phyloP scores from a whole-genome alignment of 2,888 invertebrate genomes.

The Cetonia aurata region DNA sequence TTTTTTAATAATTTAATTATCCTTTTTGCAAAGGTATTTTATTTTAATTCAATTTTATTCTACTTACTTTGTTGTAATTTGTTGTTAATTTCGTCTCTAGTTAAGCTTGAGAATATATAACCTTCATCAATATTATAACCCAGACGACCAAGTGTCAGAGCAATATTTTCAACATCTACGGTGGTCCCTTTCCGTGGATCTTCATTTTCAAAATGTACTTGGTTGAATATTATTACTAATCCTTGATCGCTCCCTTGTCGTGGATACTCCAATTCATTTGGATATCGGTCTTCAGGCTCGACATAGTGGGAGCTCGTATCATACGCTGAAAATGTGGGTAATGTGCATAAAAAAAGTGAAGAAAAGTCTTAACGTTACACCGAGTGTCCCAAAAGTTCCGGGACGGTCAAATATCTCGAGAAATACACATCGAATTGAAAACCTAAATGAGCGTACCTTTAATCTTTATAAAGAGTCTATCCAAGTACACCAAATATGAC shows the following conservation, averaged over 20 bases:
- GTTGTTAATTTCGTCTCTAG: constrained; percentile 51
- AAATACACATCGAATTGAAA: too few species aligned
- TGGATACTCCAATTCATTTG: constrained; percentile 54
- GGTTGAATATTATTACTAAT: constrained; percentile 59
- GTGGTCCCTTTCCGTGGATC: constrained; percentile 54
- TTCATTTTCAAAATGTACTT: constrained; percentile 56
- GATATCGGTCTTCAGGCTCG: background rate
- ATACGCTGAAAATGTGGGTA: constrained; percentile 1
- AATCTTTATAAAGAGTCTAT: too few species aligned
- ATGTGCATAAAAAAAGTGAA: too few species aligned
- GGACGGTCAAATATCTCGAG: too few species aligned
- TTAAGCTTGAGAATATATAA: constrained; percentile 55
- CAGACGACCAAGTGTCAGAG: constrained; percentile 57
- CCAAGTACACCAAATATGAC: too few species aligned
- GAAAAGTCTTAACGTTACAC: too few species aligned
- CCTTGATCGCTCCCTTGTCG: constrained; percentile 58
- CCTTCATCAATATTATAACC: constrained; percentile 58
- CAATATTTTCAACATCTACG: constrained; percentile 59
- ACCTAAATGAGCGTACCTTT: too few species aligned
- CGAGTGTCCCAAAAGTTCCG: too few species aligned
- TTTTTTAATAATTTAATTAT: too few species aligned
- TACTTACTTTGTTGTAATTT: constrained; percentile 47
- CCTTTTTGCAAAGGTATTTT: too few species aligned
- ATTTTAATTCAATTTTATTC: constrained; percentile 47
- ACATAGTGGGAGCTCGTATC: background rate